These are phyloP conservation scores for Leuciscus idus DNA, from an alignment of 2,113 vertebrate genomes.

Conservation along the genomic window DNA sequence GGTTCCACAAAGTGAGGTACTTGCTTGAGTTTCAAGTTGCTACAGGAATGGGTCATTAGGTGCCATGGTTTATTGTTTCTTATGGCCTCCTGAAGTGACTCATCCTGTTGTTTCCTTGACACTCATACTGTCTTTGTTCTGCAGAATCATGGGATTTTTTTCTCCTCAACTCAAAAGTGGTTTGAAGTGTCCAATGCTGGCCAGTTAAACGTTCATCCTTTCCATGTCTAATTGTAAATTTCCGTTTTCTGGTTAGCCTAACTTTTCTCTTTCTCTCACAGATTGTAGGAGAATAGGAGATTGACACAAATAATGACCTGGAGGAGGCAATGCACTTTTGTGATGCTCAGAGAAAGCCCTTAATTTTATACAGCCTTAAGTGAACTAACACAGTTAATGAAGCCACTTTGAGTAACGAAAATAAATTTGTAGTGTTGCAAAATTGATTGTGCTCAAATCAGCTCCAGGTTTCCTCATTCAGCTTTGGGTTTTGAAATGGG, in stretches of 20 bases:
- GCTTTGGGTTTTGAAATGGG: not conserved
- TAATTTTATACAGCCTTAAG: not conserved
- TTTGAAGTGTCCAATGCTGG: not conserved
- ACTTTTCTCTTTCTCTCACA: not conserved
- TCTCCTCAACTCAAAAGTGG: not conserved
- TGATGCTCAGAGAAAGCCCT: not conserved
- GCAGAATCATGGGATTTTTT: not conserved
- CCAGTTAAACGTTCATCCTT: not conserved
- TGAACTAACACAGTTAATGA: not conserved
- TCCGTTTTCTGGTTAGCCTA: not conserved
- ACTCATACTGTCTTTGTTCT: not conserved
- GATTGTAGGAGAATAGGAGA: not conserved
- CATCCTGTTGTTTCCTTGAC: slow-evolving; percentile 1
- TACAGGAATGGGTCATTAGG: slow-evolving; percentile 7
- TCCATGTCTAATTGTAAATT: not conserved
- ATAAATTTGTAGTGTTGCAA: not conserved
- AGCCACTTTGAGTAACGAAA: not conserved
- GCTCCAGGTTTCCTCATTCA: not conserved
- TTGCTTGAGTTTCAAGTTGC: slow-evolving; percentile 23
- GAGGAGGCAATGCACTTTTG: not conserved
- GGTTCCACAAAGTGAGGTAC: slow-evolving; percentile 56
- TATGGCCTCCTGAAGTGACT: not conserved
- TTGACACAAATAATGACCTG: not conserved
- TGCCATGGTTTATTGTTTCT: not conserved
- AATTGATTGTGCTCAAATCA: not conserved